Conservation (phyloP, 2,888 invertebrate genomes). For the Caenorhabditis sp. region DNA sequence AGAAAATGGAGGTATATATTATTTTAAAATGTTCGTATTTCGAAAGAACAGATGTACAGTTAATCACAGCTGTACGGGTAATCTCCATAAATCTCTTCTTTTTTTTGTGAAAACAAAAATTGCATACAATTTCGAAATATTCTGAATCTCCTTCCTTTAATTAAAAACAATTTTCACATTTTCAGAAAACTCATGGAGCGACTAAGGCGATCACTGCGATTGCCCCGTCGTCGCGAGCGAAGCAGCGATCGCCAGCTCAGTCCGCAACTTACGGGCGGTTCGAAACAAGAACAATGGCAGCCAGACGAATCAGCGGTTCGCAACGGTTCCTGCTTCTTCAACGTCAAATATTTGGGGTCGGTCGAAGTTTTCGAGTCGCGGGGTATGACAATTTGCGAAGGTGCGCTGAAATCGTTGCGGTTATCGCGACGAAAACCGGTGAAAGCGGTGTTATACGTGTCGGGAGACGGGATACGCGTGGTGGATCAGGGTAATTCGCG, state of each 20-base stretch:
- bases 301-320: slow-evolving; percentile 93
- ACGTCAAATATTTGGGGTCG: slow-evolving; percentile 97
- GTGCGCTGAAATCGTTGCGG: slow-evolving; percentile 93
- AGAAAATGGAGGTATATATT: no score
- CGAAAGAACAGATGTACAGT: no score
- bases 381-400: slow-evolving; percentile 99
- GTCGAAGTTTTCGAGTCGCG: slow-evolving; percentile 98
- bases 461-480: slow-evolving; percentile 88
- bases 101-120: slow-evolving; percentile 2
- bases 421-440: slow-evolving; percentile 87
- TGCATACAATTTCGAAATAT: no score
- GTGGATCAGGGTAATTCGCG: slow-evolving; percentile 96
- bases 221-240: slow-evolving; percentile 81
- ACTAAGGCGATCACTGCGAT: slow-evolving; percentile 79
- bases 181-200: slow-evolving; percentile 72
- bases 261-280: slow-evolving; percentile 24
- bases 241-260: slow-evolving; percentile 26
- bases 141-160: no score
- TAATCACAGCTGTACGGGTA: no score
- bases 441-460: slow-evolving; percentile 75
- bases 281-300: slow-evolving; percentile 56
- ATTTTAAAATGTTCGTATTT: no score
- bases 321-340: slow-evolving; percentile 93
- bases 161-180: not conserved
- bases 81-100: no score